These are phyloP conservation scores for Idaea biselata DNA, from an alignment of 2,888 invertebrate genomes.

Conservation along the genomic window DNA sequence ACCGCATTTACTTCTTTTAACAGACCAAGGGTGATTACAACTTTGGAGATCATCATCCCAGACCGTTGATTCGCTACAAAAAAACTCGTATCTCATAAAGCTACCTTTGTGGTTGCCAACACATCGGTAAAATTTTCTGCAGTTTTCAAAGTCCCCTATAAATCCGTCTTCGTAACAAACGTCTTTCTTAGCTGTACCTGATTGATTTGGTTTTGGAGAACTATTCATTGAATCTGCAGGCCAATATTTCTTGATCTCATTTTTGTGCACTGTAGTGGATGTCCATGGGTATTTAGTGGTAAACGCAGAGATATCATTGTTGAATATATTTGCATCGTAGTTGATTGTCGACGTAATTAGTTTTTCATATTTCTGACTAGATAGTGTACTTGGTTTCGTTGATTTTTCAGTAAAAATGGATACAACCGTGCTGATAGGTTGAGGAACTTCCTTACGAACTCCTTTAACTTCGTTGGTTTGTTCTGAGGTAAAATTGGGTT, in stretches of 20 bases:
- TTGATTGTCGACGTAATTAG: conserved; percentile 12
- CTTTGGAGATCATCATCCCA: conserved; percentile 87
- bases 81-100: conserved; percentile 85
- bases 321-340: conserved; percentile 9
- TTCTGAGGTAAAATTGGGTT: conserved; percentile 23
- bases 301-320: conserved; percentile 9
- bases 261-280: conserved; percentile 15
- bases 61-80: conserved; percentile 87
- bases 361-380: conserved; percentile 2
- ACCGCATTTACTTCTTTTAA: conserved; percentile 65
- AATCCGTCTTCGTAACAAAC: conserved; percentile 86
- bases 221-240: conserved; percentile 16
- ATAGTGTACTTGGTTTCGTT: conserved; percentile 11
- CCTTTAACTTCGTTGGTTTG: conserved; percentile 74
- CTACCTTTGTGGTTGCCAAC: conserved; percentile 83
- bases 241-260: conserved; percentile 12
- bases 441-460: conserved; percentile 50
- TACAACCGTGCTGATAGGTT: conserved; percentile 50
- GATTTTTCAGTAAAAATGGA: conserved; percentile 32
- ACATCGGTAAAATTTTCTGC: conserved; percentile 90
- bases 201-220: conserved; percentile 14
- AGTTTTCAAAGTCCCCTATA: conserved; percentile 85
- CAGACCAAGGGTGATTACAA: conserved; percentile 87
- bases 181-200: conserved; percentile 32
- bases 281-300: conserved; percentile 24